Conservation (phyloP, 2,797 vertebrate species). For the Microctenopoma steveboyesi region DNA sequence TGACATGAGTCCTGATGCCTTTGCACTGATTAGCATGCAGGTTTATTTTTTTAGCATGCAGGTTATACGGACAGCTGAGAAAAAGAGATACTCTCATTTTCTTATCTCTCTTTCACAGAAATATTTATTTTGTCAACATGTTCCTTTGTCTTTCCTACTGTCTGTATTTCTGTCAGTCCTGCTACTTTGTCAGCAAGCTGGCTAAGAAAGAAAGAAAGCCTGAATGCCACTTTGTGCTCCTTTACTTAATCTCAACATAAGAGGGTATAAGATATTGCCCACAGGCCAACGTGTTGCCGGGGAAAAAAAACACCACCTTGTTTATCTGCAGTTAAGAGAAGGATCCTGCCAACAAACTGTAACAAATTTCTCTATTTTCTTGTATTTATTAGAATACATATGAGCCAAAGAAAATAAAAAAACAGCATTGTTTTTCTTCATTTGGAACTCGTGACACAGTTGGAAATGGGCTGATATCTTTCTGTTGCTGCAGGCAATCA, state of each 20-base stretch:
- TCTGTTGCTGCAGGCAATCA: slow-evolving; percentile 20
- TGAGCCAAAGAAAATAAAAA: slow-evolving; percentile 3
- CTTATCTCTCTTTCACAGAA: slow-evolving; percentile 37
- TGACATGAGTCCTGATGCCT: background rate
- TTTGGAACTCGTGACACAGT: slow-evolving; percentile 22
- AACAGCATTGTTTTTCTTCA: background rate
- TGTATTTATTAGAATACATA: slow-evolving; percentile 23
- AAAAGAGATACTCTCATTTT: slow-evolving; percentile 31
- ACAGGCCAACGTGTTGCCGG: slow-evolving; percentile 5
- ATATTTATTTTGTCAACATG: slow-evolving; percentile 28
- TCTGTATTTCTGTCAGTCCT: slow-evolving; percentile 23
- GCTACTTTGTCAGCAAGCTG: slow-evolving; percentile 3
- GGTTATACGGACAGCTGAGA: slow-evolving; percentile 30
- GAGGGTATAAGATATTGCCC: slow-evolving; percentile 5
- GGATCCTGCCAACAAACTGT: slow-evolving; percentile 21
- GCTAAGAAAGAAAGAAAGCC: background rate
- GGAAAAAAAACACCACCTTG: slow-evolving; percentile 19
- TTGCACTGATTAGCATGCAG: slow-evolving; percentile 30
- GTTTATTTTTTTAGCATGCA: background rate
- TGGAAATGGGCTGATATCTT: slow-evolving; percentile 10
- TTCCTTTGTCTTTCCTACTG: slow-evolving; percentile 39
- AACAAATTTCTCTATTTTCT: slow-evolving; percentile 29
- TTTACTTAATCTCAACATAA: slow-evolving; percentile 8
- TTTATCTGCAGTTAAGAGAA: slow-evolving; percentile 31
- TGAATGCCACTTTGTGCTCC: slow-evolving; percentile 9